These are phyloP conservation scores for Agelas oroides DNA, from an alignment of 37 sponge, comb jelly and placozoan genomes.

Conservation along the genomic window DNA sequence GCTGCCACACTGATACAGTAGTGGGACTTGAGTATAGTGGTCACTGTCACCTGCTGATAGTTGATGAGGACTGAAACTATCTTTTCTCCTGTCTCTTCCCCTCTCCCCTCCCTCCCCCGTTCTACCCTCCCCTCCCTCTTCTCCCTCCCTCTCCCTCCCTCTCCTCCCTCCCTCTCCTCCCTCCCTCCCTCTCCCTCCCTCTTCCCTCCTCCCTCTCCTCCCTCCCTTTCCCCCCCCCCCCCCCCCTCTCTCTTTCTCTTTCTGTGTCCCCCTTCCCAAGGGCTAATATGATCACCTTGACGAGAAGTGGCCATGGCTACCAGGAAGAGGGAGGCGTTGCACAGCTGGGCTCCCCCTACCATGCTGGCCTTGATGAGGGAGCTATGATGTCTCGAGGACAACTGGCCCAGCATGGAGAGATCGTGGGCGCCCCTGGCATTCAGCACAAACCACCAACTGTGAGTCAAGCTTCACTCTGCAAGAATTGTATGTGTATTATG, in stretches of 20 bases:
- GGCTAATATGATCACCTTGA: slow-evolving; percentile 56
- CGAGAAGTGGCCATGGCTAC: slow-evolving; percentile 54
- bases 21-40: too few relatives aligned
- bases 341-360: slow-evolving; percentile 13
- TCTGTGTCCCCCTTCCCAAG: too few relatives aligned
- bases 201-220: too few relatives aligned
- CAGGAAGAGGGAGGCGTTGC: slow-evolving; percentile 46
- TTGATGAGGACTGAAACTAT: too few relatives aligned
- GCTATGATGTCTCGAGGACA: slow-evolving; percentile 27
- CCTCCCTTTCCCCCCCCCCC: too few relatives aligned
- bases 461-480: too few relatives aligned
- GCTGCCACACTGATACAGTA: too few relatives aligned
- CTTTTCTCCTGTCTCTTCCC: neutral
- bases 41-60: too few relatives aligned
- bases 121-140: slow-evolving; percentile 17
- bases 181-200: too few relatives aligned
- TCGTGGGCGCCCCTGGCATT: slow-evolving; percentile 40
- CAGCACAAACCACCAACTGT: slow-evolving; percentile 11
- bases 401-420: slow-evolving; percentile 40
- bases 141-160: neutral
- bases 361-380: slow-evolving; percentile 35
- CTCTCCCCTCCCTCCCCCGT: neutral
- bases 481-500: neutral
- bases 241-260: neutral
- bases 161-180: neutral